These are phyloP conservation scores for Sternotherus odoratus DNA, from an alignment of 2,797 vertebrate species.

Conservation along the genomic window DNA sequence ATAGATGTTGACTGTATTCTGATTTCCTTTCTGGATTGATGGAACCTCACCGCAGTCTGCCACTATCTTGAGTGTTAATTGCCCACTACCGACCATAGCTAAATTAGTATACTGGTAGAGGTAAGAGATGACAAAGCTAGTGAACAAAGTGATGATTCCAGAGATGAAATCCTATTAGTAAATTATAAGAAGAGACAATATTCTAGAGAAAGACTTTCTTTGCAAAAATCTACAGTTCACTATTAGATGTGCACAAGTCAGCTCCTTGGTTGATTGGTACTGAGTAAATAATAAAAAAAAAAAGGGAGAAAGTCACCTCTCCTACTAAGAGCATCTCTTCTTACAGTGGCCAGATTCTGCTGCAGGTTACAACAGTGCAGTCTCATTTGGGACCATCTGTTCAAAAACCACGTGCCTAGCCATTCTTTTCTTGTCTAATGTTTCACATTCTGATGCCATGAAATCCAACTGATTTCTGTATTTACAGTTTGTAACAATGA, in stretches of 20 bases:
- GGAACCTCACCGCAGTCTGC: not conserved
- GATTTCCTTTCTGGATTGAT: not conserved
- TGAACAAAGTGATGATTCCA: not conserved
- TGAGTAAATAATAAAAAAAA: conserved; percentile 64
- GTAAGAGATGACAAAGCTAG: not conserved
- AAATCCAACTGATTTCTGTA: conserved; percentile 63
- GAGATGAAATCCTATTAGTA: not conserved
- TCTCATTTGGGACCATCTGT: conserved; percentile 60
- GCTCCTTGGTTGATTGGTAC: not conserved
- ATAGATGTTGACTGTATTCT: not conserved
- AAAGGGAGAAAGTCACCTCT: conserved; percentile 44
- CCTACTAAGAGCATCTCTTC: conserved; percentile 25
- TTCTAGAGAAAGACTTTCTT: conserved; percentile 1
- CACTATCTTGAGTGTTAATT: not conserved
- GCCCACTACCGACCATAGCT: accelerated
- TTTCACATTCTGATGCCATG: conserved; percentile 51
- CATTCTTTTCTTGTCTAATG: conserved; percentile 19
- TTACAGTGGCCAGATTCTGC: conserved; percentile 50
- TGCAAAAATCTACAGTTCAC: not conserved
- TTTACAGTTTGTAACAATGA: conserved; percentile 61
- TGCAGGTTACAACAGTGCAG: conserved; percentile 58
- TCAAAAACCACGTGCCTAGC: conserved; percentile 22
- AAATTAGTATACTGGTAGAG: not conserved
- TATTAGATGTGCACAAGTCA: not conserved
- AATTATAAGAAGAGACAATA: not conserved